Conservation (phyloP, 2,888 invertebrate genomes). For the Sympetrum striolatum region DNA sequence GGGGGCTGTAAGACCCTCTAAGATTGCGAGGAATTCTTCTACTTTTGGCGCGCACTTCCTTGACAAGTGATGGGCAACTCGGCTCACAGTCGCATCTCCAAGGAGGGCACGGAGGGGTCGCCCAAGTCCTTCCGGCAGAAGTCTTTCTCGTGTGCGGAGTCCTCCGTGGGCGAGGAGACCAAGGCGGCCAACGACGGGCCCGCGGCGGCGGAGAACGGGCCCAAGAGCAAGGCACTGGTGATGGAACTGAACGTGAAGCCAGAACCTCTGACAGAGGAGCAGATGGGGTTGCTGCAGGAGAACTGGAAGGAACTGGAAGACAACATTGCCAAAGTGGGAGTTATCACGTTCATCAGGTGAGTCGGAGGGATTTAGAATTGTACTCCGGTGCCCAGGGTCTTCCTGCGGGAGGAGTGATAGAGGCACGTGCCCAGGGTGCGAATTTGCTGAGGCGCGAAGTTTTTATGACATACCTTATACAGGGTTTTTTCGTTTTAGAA, state of each 20-base stretch:
- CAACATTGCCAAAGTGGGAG: slow-evolving; percentile 60
- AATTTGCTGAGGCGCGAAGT: no score
- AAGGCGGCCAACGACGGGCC: background rate
- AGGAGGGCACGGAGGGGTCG: background rate
- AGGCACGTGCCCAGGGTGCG: no score
- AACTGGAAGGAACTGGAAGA: slow-evolving; percentile 59
- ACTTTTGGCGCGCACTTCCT: background rate
- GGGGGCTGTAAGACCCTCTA: no score
- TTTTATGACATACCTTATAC: no score
- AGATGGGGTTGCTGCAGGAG: slow-evolving; percentile 56
- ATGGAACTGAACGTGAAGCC: slow-evolving; percentile 18
- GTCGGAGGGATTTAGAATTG: slow-evolving; percentile 11
- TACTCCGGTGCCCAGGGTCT: no score
- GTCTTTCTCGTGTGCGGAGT: background rate
- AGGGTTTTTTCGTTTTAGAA: no score
- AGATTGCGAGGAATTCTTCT: background rate
- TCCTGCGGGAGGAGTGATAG: no score
- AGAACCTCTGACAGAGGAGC: slow-evolving; percentile 54
- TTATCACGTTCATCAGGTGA: slow-evolving; percentile 60
- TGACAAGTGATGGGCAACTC: background rate
- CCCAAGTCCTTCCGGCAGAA: background rate
- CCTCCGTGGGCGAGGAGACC: background rate
- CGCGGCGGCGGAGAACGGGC: background rate
- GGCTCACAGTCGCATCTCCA: background rate
- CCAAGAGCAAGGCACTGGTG: background rate